Evolutionary conservation across 2,113 vertebrate genomes (phyloP), one percentile per base, ranked within the genome.

Genomic region (Channa maculata): DNA sequence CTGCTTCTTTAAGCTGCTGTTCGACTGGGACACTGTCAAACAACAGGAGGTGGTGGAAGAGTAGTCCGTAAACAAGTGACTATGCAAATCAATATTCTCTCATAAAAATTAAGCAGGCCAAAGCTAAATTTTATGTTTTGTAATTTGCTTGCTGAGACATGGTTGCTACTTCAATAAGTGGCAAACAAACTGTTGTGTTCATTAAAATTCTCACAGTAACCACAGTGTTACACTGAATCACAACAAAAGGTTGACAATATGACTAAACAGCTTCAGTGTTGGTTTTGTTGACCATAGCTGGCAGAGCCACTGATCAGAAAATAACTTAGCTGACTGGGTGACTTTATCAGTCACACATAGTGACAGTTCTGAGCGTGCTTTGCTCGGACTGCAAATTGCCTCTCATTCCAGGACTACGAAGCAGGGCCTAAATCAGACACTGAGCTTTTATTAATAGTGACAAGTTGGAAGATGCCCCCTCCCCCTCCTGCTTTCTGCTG

Each of bases 1-100:
- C 83, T 98, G 97, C 91, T 99, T 99, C 94, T 99, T 99, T 76
- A 97, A 77, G 93, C 96, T 97, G 95, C 87, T 90, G 90, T 90
- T 95, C 5, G 95, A 94, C 92, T 97, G 97, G 77, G 97, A 97
- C 10, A 95, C 98, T 98, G 90, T 38, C 41, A 50, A 65, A 72
- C 24, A 74, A 59, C 36, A 36, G 5, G 50, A 48, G 3, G 43
- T 9, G 51, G 69, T 2, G 70, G 54, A 73, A 66, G 73, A 65
- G 55, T 0, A 6, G 12, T 48, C 71, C 41, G 68, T 79, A 65
- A 83, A 78, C 13, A 55, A 14, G 59, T 63, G 44, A 11, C 48
- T 66, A 78, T 80, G 76, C 59, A 83, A 83, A 78, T 49, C 9
- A 2, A 44, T 8, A 0, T 37, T 65, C 8, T 61, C 50, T 6